These are phyloP conservation scores for Schizopygopsis pylzovi DNA, from an alignment of 2,797 vertebrate genomes.

Conservation along the genomic window DNA sequence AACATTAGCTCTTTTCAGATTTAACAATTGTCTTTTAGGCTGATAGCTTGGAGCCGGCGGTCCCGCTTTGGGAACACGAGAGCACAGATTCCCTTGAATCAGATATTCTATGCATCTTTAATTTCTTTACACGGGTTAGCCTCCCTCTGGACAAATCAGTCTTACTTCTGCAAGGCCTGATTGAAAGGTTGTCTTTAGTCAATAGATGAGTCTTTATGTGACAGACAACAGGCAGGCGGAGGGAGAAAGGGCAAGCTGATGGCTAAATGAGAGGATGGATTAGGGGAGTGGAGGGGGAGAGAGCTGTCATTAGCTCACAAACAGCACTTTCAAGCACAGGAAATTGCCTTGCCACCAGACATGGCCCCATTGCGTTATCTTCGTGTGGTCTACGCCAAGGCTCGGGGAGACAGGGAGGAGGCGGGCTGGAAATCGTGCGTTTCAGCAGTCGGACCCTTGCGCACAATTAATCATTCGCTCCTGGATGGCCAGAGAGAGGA, in stretches of 20 bases:
- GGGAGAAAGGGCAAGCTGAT: slow-evolving; percentile 47
- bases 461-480: slow-evolving; percentile 75
- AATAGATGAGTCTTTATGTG: slow-evolving; percentile 61
- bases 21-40: slow-evolving; percentile 48
- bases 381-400: slow-evolving; percentile 44
- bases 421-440: slow-evolving; percentile 47
- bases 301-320: slow-evolving; percentile 60
- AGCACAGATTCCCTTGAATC: slow-evolving; percentile 56
- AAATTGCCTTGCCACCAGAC: slow-evolving; percentile 62
- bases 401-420: slow-evolving; percentile 36
- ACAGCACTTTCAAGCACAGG: slow-evolving; percentile 57
- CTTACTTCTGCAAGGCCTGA: slow-evolving; percentile 63
- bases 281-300: slow-evolving; percentile 42
- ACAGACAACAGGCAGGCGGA: slow-evolving; percentile 51
- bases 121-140: slow-evolving; percentile 67
- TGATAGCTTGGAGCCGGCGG: slow-evolving; percentile 40
- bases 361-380: slow-evolving; percentile 59
- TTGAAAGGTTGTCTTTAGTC: slow-evolving; percentile 66
- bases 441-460: slow-evolving; percentile 65
- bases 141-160: slow-evolving; percentile 66
- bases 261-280: slow-evolving; percentile 56
- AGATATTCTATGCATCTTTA: slow-evolving; percentile 73
- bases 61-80: slow-evolving; percentile 26
- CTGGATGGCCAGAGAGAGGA: slow-evolving; percentile 64
- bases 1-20: slow-evolving; percentile 54